These are phyloP conservation scores for Atta cephalotes DNA, from an alignment of 1,140 invertebrate genomes.

Conservation along the genomic window DNA sequence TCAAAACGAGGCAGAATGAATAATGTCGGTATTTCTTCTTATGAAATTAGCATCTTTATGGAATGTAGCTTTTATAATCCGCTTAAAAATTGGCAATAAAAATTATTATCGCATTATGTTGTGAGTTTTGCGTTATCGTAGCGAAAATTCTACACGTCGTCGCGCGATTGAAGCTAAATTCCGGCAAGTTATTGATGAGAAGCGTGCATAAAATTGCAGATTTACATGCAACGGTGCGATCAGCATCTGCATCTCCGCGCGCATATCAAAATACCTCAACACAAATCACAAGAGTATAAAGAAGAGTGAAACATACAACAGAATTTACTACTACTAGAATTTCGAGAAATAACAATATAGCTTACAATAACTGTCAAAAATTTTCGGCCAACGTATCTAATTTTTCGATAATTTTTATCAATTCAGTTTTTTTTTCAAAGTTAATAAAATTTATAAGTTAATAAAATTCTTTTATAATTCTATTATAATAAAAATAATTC, in stretches of 20 bases:
- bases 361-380: too few relatives aligned
- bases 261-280: constrained; percentile 7
- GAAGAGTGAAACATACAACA: not conserved
- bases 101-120: not conserved
- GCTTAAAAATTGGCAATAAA: constrained; percentile 1
- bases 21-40: not conserved
- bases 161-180: constrained; percentile 20
- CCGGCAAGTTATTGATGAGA: constrained; percentile 20
- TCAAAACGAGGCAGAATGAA: not conserved
- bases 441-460: too few relatives aligned
- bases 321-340: not conserved
- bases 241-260: constrained; percentile 5
- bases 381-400: too few relatives aligned
- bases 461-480: too few relatives aligned
- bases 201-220: constrained; percentile 37
- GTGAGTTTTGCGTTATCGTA: not conserved
- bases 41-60: constrained; percentile 9
- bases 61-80: not conserved
- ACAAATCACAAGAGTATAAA: not conserved
- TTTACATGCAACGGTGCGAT: constrained; percentile 15
- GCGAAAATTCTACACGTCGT: not conserved
- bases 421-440: too few relatives aligned
- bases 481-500: too few relatives aligned
- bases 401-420: too few relatives aligned
- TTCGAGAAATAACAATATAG: not conserved